phyloP scores from a whole-genome alignment of 2,113 vertebrate species.

The Xyliphius kryptos region DNA sequence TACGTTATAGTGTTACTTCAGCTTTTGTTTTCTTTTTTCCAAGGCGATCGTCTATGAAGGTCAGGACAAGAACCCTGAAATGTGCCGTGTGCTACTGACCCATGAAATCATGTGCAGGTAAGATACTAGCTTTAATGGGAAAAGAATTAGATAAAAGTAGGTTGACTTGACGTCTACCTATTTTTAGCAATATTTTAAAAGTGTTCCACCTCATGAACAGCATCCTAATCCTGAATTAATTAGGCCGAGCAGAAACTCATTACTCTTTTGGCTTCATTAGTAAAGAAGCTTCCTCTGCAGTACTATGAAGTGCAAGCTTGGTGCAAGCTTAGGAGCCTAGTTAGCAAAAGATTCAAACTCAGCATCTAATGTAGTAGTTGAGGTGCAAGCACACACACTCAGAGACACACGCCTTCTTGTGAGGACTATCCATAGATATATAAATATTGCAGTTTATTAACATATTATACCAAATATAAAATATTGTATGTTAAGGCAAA shows the following conservation, averaged over 20 bases:
- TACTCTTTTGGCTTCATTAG: constrained; percentile 67
- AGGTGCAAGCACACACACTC: constrained; percentile 10
- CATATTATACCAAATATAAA: no score
- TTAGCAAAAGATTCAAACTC: constrained; percentile 10
- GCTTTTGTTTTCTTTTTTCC: no score
- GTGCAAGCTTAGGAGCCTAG: no score
- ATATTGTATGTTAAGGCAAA: no score
- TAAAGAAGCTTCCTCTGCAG: constrained; percentile 59
- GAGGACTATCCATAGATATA: no score
- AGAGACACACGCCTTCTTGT: no score
- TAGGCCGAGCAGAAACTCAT: constrained; percentile 76
- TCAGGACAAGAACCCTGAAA: constrained; percentile 99
- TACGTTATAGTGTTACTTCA: no score
- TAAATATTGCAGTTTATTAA: no score
- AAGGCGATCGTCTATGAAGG: constrained; percentile 96
- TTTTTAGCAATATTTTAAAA: constrained; percentile 71
- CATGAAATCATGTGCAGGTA: constrained; percentile 99
- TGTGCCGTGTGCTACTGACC: constrained; percentile 96
- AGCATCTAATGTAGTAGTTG: no score
- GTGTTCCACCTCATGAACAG: constrained; percentile 20
- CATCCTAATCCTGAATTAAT: constrained; percentile 58
- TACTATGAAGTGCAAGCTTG: constrained; percentile 58
- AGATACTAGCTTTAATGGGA: constrained; percentile 44
- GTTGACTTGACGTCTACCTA: constrained; percentile 64
- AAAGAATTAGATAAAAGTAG: constrained; percentile 68